phyloP scores from a whole-genome alignment of 2,888 invertebrate species.

The Tortricodes alternella region DNA sequence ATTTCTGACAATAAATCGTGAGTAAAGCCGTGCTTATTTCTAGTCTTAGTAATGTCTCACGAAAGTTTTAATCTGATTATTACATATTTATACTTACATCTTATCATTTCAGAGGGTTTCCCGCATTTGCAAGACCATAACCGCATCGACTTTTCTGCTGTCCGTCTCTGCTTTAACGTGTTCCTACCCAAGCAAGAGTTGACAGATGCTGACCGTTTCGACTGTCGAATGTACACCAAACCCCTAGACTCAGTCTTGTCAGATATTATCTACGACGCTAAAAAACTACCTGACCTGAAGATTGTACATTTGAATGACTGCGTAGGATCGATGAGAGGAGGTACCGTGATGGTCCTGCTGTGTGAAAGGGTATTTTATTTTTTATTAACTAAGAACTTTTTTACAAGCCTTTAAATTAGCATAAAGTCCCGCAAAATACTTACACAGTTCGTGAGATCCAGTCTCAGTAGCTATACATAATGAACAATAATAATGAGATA shows the following conservation, averaged over 20 bases:
- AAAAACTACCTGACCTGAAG: conserved; percentile 92
- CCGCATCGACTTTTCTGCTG: conserved; percentile 92
- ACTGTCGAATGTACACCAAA: conserved; percentile 25
- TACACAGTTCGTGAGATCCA: no score
- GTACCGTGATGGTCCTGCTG: conserved; percentile 90
- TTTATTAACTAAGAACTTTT: no score
- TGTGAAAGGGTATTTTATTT: conserved; percentile 87
- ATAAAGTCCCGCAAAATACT: no score
- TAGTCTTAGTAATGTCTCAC: no score
- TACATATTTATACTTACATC: neutral
- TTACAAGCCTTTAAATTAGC: no score
- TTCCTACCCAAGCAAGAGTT: conserved; percentile 75
- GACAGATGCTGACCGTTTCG: conserved; percentile 31
- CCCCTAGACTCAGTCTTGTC: conserved; percentile 86
- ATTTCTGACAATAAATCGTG: no score
- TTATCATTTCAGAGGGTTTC: conserved; percentile 87
- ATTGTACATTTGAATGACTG: conserved; percentile 92
- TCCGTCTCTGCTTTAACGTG: conserved; percentile 94
- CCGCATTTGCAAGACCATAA: conserved; percentile 88
- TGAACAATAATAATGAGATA: no score
- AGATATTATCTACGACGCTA: conserved; percentile 93
- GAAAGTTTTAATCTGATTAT: no score
- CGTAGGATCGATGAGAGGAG: conserved; percentile 89
- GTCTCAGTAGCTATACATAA: no score
- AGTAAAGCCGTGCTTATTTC: no score